Evolutionary conservation across 2,113 vertebrate species (phyloP), one percentile per base, ranked within the genome.

Genomic region (Tychaedon coryphoeus): DNA sequence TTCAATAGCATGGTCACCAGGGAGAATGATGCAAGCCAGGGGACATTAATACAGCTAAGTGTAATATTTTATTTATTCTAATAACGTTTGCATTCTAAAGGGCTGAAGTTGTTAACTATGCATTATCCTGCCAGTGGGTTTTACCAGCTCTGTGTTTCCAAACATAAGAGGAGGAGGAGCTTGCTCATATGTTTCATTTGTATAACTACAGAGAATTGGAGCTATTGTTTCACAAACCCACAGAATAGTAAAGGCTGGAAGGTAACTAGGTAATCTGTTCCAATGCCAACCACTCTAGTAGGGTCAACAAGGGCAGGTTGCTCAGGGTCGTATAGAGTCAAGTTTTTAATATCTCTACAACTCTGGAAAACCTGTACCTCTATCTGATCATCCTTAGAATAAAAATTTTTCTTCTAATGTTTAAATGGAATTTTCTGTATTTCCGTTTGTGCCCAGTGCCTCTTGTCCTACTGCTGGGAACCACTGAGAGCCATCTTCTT

Each of bases 51-150:
- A 73, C 58, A 90, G 54, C 29, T 88, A 40, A 89, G 58, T 57
- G 28, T 64, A 87, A 82, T 96, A 72, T 92, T 79, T 94, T 90
- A 64, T 94, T 93, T 82, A 24, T 70, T 96, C 38, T 80, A 85
- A 70, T 86, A 54, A 76, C 86, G 50, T 93, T 94, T 90, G 11
- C 73, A 88, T 95, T 93, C 43, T 83, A 65, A 66, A 91, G 38
- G 38, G 34, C 42, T 91, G 47, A 78, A 80, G 45, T 42, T 91
- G 16, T 70, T 76, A 91, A 36, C 38, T 5, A 9, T 43, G 33
- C 4, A 4, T 72, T 58, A 29, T 82, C 43, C 89, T 69, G 14
- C 53, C 38, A 12, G 19, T 43, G 54, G 19, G 18, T 24, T 93
- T 88, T 88, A 76, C 29, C 40, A 83, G n/a, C 12, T 86, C 24